These are phyloP conservation scores for Porites lutea DNA, from an alignment of 64 coral and sea anemone genomes.

Conservation along the genomic window DNA sequence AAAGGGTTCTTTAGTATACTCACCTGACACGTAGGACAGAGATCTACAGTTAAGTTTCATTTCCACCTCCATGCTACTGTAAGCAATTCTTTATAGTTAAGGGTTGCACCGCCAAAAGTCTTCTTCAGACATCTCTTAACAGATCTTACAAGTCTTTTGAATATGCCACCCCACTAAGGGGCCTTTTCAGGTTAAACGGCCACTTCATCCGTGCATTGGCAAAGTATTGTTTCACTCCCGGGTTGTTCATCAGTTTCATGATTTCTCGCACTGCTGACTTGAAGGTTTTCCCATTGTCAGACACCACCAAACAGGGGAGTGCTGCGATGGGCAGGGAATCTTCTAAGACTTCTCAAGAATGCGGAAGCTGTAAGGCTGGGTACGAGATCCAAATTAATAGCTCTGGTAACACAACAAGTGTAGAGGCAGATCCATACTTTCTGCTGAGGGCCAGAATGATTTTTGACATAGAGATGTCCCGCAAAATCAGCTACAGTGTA, in stretches of 20 bases:
- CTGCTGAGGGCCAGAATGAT: not conserved
- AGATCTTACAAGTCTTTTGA: not conserved
- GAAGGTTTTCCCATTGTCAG: slow-evolving; percentile 28
- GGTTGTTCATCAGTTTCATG: not conserved
- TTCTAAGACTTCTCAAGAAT: not conserved
- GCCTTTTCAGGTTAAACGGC: not conserved
- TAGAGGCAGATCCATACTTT: not conserved
- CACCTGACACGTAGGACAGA: slow-evolving; percentile 6
- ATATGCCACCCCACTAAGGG: not conserved
- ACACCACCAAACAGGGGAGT: not conserved
- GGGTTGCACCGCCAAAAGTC: slow-evolving; percentile 2
- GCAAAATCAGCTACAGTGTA: slow-evolving; percentile 51
- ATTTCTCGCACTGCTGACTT: not conserved
- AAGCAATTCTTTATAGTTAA: slow-evolving; percentile 27
- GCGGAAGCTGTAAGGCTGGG: not conserved
- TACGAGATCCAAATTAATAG: slow-evolving; percentile 13
- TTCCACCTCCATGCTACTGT: slow-evolving; percentile 30
- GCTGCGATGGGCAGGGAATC: not conserved
- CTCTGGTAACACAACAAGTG: not conserved
- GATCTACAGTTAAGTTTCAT: not conserved
- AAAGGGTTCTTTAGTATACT: not conserved
- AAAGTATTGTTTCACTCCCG: too few relatives aligned
- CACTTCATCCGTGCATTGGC: not conserved
- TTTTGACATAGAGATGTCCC: slow-evolving; percentile 47
- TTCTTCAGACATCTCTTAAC: not conserved